A percentile compares a stretch with the other conserved stretches of the same genome.
Conservation (phyloP, 2,888 invertebrate genomes). For the Quadroppia sp. region DNA sequence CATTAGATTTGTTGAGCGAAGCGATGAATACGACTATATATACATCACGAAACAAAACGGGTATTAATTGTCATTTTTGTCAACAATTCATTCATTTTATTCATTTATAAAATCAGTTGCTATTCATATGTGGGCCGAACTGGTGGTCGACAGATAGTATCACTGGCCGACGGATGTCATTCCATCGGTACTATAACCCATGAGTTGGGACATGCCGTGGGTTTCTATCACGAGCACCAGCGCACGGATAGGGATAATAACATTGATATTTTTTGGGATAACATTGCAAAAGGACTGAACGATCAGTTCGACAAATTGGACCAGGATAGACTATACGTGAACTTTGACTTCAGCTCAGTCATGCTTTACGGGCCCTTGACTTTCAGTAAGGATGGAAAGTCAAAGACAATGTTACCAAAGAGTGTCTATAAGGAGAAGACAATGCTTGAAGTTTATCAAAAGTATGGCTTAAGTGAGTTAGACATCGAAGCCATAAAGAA, state of each 20-base stretch:
- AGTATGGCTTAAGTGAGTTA: constrained; percentile 44
- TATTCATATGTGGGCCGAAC: constrained; percentile 42
- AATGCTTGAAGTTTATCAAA: constrained; percentile 45
- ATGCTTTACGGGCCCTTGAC: constrained; percentile 47
- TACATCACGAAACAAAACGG: constrained; percentile 24
- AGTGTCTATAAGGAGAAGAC: constrained; percentile 11
- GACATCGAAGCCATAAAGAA: constrained; percentile 45
- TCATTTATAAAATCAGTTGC: constrained; percentile 38
- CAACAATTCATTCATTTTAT: not conserved
- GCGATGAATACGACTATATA: constrained; percentile 43
- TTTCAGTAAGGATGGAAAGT: constrained; percentile 44
- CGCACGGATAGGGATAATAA: constrained; percentile 43
- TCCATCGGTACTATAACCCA: constrained; percentile 38
- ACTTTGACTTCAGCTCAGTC: constrained; percentile 46
- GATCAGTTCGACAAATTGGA: constrained; percentile 43
- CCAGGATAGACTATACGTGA: constrained; percentile 40
- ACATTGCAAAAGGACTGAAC: too few relatives aligned
- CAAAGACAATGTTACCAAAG: constrained; percentile 42
- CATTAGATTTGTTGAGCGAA: constrained; percentile 44
- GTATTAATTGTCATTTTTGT: constrained; percentile 12
- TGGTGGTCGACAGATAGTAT: constrained; percentile 39
- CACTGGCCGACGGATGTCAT: constrained; percentile 41
- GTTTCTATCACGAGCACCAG: constrained; percentile 44
- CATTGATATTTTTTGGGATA: too few relatives aligned
- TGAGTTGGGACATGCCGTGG: constrained; percentile 43